These are phyloP conservation scores for Porphyrio hochstetteri DNA, from an alignment of 2,113 vertebrate species.

Conservation along the genomic window DNA sequence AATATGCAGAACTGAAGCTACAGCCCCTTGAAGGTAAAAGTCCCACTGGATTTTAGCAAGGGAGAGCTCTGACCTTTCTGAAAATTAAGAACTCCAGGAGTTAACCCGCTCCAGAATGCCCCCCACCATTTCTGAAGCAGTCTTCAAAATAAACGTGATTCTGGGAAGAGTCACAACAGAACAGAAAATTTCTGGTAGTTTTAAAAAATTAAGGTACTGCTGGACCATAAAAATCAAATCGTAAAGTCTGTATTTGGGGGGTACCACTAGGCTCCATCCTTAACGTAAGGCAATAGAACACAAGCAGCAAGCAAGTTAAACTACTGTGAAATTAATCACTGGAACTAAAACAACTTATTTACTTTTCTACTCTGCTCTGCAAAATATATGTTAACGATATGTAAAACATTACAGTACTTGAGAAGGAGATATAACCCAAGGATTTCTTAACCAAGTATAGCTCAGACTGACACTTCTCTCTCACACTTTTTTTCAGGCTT, in stretches of 20 bases:
- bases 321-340: neutral
- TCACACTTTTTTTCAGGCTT: neutral
- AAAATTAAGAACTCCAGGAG: neutral
- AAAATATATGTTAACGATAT: neutral
- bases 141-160: neutral
- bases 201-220: neutral
- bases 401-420: neutral
- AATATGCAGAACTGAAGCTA: neutral
- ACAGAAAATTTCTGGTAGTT: neutral
- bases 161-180: neutral
- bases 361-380: neutral
- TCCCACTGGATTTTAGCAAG: neutral
- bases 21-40: neutral
- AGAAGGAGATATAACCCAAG: neutral
- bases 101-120: neutral
- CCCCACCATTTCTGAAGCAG: neutral
- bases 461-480: neutral
- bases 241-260: neutral
- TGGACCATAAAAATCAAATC: neutral
- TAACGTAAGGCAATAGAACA: neutral
- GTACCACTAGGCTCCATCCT: neutral
- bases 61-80: neutral
- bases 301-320: neutral
- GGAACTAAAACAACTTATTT: neutral
- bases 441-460: neutral